These are phyloP conservation scores for Beroe forskalii DNA, from an alignment of 37 sponge, comb jelly and placozoan species.

Conservation along the genomic window DNA sequence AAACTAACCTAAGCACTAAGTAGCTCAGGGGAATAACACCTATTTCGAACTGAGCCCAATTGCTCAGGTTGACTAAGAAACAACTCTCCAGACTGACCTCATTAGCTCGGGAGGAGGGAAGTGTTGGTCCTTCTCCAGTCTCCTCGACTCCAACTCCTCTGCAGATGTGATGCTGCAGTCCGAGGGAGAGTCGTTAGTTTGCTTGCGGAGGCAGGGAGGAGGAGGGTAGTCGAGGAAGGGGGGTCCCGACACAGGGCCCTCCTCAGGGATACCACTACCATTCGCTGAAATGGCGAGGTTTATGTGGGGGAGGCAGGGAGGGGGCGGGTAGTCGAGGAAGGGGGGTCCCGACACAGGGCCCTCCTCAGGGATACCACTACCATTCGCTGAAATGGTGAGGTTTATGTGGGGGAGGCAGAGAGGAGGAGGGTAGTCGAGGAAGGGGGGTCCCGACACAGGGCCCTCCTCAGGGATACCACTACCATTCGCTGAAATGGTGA, in stretches of 20 bases:
- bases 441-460: background rate
- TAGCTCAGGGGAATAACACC: too few relatives aligned
- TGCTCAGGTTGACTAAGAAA: too few relatives aligned
- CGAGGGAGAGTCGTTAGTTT: slow-evolving; percentile 29
- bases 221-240: slow-evolving; percentile 12
- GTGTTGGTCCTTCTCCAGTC: background rate
- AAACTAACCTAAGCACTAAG: too few relatives aligned
- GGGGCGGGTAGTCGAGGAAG: slow-evolving; percentile 9
- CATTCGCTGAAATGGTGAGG: background rate
- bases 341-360: background rate
- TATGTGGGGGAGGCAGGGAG: too few relatives aligned
- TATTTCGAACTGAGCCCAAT: too few relatives aligned
- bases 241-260: background rate
- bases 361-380: slow-evolving; percentile 12
- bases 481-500: background rate
- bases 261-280: slow-evolving; percentile 9
- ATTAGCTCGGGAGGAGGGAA: too few relatives aligned
- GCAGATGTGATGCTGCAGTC: slow-evolving; percentile 7
- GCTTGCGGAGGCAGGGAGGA: too few relatives aligned
- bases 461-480: slow-evolving; percentile 32
- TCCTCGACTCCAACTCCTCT: background rate
- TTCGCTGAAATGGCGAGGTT: background rate
- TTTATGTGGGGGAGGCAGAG: too few relatives aligned
- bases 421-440: slow-evolving; percentile 2
- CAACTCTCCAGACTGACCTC: too few relatives aligned